Evolutionary conservation across 1,140 invertebrate genomes (phyloP).

Genomic region (Proctacanthus coquilletti): DNA sequence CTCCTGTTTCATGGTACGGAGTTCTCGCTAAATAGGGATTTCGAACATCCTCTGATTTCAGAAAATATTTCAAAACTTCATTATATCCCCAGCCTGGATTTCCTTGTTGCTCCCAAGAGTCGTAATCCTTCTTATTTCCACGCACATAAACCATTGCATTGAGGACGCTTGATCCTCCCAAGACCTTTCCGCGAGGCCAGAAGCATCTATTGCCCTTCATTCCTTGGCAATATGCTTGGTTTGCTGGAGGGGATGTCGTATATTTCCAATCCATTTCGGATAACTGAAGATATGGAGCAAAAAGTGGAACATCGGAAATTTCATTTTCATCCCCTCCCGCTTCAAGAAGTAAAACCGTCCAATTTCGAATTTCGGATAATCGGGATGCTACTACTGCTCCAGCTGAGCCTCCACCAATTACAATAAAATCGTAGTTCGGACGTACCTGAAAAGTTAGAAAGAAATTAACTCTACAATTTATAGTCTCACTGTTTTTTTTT

Average conservation of each 20-base stretch:
- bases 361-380: constrained; percentile 61
- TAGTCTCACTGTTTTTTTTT: background rate
- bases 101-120: constrained; percentile 73
- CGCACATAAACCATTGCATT: constrained; percentile 92
- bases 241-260: constrained; percentile 64
- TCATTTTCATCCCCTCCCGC: constrained; percentile 70
- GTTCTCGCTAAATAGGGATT: constrained; percentile 61
- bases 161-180: constrained; percentile 86
- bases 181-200: constrained; percentile 74
- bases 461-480: background rate
- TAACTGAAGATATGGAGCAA: constrained; percentile 60
- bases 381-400: constrained; percentile 85
- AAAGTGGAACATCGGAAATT: constrained; percentile 59
- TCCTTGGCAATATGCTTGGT: constrained; percentile 59
- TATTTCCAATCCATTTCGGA: constrained; percentile 86
- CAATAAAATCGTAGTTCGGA: constrained; percentile 64
- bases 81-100: constrained; percentile 84
- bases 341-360: constrained; percentile 67
- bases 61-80: constrained; percentile 73
- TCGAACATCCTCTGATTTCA: constrained; percentile 75
- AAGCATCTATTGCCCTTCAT: constrained; percentile 73
- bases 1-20: constrained; percentile 59
- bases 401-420: constrained; percentile 83
- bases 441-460: constrained; percentile 38
- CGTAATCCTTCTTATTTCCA: constrained; percentile 82